These are phyloP conservation scores for Notothenia coriiceps DNA, from an alignment of 2,113 vertebrate genomes.

Conservation along the genomic window DNA sequence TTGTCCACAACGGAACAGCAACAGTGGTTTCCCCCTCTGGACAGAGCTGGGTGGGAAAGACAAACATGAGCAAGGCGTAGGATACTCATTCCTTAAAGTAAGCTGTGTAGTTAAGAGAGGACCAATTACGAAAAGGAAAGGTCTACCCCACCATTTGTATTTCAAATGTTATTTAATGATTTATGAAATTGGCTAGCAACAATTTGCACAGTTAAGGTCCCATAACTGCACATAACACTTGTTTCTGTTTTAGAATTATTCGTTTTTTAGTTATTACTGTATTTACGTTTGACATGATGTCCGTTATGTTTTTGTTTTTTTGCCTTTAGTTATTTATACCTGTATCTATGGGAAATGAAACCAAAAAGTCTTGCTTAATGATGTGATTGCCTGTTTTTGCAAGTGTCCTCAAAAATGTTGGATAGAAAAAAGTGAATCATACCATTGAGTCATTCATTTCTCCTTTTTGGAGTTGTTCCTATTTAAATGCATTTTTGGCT, in stretches of 20 bases:
- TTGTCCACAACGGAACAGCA: constrained; percentile 26
- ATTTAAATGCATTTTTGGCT: neutral
- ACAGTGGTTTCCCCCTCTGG: constrained; percentile 29
- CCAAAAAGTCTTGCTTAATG: constrained; percentile 8
- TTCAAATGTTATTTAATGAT: neutral
- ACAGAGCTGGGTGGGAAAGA: constrained; percentile 30
- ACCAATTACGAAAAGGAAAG: neutral
- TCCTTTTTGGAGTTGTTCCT: neutral
- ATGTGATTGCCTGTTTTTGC: constrained; percentile 11
- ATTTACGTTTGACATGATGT: neutral
- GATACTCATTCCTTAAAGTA: neutral
- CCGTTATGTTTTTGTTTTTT: neutral
- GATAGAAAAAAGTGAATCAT: constrained; percentile 1
- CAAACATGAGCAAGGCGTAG: constrained; percentile 20
- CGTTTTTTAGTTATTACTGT: neutral
- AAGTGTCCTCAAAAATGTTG: neutral
- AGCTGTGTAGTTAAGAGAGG: neutral
- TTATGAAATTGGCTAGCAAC: neutral
- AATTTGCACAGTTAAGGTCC: neutral
- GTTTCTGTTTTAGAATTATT: neutral
- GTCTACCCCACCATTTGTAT: neutral
- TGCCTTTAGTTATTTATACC: neutral
- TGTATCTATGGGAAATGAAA: constrained; percentile 29
- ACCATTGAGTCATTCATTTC: neutral
- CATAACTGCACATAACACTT: neutral